phyloP scores from a whole-genome alignment of 2,888 invertebrate species.

The Apamea sordens region DNA sequence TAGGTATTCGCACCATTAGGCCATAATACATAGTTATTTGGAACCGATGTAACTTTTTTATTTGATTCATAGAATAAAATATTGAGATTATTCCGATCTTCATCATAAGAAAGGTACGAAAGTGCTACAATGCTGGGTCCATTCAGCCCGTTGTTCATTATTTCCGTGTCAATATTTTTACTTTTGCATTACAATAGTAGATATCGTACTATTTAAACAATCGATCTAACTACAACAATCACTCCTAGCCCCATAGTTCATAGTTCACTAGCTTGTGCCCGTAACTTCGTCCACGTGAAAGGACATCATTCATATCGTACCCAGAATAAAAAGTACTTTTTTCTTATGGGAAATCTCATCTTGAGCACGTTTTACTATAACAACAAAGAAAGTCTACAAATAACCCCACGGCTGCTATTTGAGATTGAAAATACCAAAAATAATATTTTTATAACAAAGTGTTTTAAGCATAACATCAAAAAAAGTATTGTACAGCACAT shows the following conservation, averaged over 20 bases:
- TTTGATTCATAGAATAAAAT: too few relatives aligned
- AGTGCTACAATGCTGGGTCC: too few relatives aligned
- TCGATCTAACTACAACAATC: slow-evolving; percentile 1
- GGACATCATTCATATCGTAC: neutral
- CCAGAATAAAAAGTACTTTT: neutral
- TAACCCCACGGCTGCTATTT: neutral
- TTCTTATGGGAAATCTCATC: neutral
- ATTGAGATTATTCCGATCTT: too few relatives aligned
- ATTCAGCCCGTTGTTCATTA: too few relatives aligned
- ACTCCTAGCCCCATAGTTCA: neutral
- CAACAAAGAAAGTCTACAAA: neutral
- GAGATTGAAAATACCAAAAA: too few relatives aligned
- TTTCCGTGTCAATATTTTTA: neutral
- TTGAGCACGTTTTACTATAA: neutral
- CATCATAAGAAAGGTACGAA: too few relatives aligned
- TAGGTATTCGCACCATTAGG: too few relatives aligned
- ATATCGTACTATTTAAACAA: slow-evolving; percentile 13
- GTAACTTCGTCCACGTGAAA: neutral
- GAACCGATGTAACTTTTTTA: too few relatives aligned
- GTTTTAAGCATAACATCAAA: too few relatives aligned
- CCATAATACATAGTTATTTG: too few relatives aligned
- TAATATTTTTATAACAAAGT: too few relatives aligned
- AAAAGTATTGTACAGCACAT: too few relatives aligned
- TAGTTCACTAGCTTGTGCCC: neutral
- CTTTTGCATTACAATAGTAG: slow-evolving; percentile 7